Evolutionary conservation across 2,113 vertebrate genomes (phyloP).

Genomic region (Chrysemys picta): DNA sequence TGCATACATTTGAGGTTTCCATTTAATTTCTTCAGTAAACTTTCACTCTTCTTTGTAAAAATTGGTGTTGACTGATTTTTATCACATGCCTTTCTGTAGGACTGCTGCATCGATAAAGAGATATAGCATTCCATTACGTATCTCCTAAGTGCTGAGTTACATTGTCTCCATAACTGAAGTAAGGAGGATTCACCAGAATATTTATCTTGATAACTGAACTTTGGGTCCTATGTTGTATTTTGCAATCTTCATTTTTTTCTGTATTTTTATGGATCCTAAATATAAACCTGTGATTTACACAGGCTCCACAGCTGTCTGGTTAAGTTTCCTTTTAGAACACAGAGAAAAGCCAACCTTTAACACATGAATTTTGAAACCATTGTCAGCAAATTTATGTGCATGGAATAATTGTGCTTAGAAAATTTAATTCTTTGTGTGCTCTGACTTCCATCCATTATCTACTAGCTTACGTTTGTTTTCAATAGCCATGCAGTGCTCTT

Average conservation of each 20-base stretch:
- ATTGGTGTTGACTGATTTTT: neutral
- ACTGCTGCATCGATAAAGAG: neutral
- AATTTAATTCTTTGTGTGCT: neutral
- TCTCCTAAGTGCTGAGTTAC: neutral
- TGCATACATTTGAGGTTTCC: neutral
- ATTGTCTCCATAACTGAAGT: neutral
- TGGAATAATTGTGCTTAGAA: neutral
- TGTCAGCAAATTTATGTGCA: neutral
- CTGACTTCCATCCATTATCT: fast-evolving
- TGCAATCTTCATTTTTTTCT: neutral
- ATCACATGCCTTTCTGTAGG: neutral
- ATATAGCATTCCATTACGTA: neutral
- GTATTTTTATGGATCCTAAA: neutral
- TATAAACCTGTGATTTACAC: neutral
- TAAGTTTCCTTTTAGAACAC: neutral
- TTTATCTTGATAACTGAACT: neutral
- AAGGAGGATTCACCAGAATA: neutral
- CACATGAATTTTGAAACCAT: neutral
- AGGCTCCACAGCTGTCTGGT: neutral
- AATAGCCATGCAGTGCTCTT: neutral
- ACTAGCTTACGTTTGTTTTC: neutral
- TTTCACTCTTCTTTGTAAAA: neutral
- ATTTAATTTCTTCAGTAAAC: neutral
- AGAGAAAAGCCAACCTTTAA: neutral
- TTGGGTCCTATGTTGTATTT: neutral